Base-by-base conservation (phyloP, 2,113 vertebrate species). In the Caranx ignobilis region DNA sequence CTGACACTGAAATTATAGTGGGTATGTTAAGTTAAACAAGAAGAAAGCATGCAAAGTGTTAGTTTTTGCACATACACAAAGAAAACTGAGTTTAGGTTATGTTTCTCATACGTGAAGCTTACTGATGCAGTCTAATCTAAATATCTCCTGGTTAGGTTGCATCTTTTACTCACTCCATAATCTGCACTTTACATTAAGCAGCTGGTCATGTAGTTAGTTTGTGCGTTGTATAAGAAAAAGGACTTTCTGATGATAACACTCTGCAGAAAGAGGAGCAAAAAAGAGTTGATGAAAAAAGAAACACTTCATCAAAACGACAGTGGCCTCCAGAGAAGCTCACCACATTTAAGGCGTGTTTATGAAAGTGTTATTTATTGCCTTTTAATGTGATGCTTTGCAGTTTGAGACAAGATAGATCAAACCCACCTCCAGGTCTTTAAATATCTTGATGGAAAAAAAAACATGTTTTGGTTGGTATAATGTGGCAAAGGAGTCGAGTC, bases 341-440 rank as follows among this genome's bases (percentile, higher is more conserved):
- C 55, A 67, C 77, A 26, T 76, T 37, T 48, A 32, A 57, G 34
- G 13, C 3, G 1, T 21, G 50, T 50, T 41, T 47, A 34, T 37
- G 16, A 61, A 54, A 34, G 26, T 35, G 43, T 66, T 71, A 79
- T 79, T 83, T 76, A 59, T 32, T 57, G 56, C 39, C 54, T 54
- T 57, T 11, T 54, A 60, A 78, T 54, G 21, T 64, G 54, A 37
- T 72, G 66, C 56, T 85, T 56, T 67, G 55, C 57, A 63, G 12
- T 75, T 66, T 48, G 41, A 35, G 45, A 39, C n/a, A 43, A 26
- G 47, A 66, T 21, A 3, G 39, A 71, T 52, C 67, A 76, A 80
- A 77, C 43, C 35, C 52, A 43, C 65, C 21, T 62, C 32, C 12
- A 34, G 35, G 13, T 67, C 62, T 50, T 48, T 56, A 69, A 77